Evolutionary conservation across 2,888 invertebrate genomes (phyloP).

Genomic region (Tipula helvola): DNA sequence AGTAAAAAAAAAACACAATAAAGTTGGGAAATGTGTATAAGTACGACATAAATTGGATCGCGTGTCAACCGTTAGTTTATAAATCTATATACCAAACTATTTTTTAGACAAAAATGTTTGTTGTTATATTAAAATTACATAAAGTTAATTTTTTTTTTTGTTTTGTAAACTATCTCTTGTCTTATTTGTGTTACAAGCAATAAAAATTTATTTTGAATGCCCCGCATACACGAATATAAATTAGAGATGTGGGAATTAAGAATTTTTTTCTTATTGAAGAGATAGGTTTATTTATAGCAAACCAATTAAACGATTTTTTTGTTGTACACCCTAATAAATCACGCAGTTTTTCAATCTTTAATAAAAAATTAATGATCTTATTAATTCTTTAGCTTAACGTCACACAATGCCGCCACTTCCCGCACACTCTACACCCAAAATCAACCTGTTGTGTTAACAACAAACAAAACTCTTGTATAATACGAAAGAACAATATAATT

Average conservation of each 20-base stretch:
- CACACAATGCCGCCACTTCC: background rate
- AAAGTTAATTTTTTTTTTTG: background rate
- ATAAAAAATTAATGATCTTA: background rate
- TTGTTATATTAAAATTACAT: background rate
- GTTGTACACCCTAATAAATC: background rate
- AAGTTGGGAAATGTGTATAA: background rate
- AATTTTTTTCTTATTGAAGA: background rate
- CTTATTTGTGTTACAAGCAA: background rate
- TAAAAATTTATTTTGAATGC: background rate
- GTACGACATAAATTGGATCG: background rate
- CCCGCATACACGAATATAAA: background rate
- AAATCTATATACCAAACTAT: background rate
- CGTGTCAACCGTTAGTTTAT: background rate
- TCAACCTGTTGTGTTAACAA: background rate
- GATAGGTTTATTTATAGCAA: background rate
- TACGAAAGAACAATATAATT: background rate
- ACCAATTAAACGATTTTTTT: background rate
- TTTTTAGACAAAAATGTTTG: background rate
- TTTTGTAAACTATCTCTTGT: background rate
- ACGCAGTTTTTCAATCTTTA: background rate
- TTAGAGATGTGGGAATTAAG: background rate
- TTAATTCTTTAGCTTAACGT: background rate
- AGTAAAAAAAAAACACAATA: background rate
- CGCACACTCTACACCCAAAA: background rate
- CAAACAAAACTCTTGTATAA: background rate